Conservation (phyloP, 2,888 invertebrate genomes). For the Cataglyphis livida region DNA sequence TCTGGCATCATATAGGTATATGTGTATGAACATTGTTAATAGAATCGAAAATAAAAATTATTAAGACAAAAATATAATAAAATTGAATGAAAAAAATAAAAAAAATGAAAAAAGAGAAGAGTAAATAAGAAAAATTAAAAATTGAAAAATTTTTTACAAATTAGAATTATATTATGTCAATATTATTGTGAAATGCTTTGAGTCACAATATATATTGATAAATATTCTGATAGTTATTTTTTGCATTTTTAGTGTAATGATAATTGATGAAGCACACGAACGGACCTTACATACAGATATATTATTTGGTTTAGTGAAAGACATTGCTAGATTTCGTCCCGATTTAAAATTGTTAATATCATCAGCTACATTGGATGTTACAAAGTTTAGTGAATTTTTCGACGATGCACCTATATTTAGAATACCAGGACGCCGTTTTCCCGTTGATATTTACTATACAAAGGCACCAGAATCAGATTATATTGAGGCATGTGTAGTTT, state of each 20-base stretch:
- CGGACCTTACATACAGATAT: constrained; percentile 99
- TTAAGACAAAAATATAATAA: not conserved
- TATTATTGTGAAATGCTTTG: not conserved
- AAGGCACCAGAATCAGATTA: constrained; percentile 99
- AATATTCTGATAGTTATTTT: not conserved
- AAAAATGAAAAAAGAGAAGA: not conserved
- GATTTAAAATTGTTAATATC: constrained; percentile 98
- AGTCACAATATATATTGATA: not conserved
- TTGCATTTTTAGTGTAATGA: constrained; percentile 92
- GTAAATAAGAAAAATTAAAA: constrained; percentile 40
- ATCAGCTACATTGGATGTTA: constrained; percentile 98
- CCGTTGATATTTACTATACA: constrained; percentile 99
- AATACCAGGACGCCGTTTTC: constrained; percentile 98
- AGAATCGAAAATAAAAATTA: not conserved
- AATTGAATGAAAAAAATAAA: not conserved
- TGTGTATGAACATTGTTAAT: constrained; percentile 19
- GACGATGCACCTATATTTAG: constrained; percentile 99
- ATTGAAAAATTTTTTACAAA: not conserved
- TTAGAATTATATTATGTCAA: not conserved
- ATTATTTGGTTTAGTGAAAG: constrained; percentile 98
- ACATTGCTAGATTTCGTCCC: constrained; percentile 96
- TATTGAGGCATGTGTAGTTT: constrained; percentile 98
- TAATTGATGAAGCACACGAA: constrained; percentile 99
- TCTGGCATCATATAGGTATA: constrained; percentile 93
- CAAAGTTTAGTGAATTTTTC: constrained; percentile 99